Evolutionary conservation across 2,113 vertebrate genomes (phyloP).

Genomic region (Anolis sagrei): DNA sequence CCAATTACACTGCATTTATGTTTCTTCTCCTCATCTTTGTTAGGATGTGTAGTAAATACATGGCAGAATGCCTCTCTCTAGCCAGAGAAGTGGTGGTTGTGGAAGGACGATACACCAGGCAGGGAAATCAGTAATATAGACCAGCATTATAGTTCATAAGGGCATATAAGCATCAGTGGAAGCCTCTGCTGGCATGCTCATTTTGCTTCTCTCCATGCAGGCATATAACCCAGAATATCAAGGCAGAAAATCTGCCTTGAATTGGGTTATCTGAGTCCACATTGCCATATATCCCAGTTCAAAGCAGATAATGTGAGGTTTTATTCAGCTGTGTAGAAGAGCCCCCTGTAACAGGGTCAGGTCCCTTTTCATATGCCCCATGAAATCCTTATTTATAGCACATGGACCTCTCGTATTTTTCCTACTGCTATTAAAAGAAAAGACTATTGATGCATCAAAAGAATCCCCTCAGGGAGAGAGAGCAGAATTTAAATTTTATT

Average conservation of each 20-base stretch:
- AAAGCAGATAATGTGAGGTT: too few species aligned
- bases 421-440: conserved; percentile 29
- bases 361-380: background rate
- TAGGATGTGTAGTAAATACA: conserved; percentile 74
- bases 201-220: background rate
- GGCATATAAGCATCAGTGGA: background rate
- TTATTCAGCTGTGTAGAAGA: too few species aligned
- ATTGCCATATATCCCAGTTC: too few species aligned
- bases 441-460: background rate
- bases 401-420: background rate
- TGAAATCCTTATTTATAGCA: background rate
- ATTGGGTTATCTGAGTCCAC: too few species aligned
- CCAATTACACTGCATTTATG: conserved; percentile 73
- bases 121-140: conserved; percentile 33
- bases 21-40: conserved; percentile 71
- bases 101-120: conserved; percentile 17
- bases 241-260: too few species aligned
- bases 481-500: too few species aligned
- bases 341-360: background rate
- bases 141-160: background rate
- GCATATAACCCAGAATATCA: too few species aligned
- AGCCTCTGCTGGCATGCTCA: background rate
- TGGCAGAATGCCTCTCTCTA: conserved; percentile 59
- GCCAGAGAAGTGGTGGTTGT: background rate
- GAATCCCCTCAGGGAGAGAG: too few species aligned